Conservation (phyloP, 2,113 vertebrate genomes). For the Syngnathus floridae region DNA sequence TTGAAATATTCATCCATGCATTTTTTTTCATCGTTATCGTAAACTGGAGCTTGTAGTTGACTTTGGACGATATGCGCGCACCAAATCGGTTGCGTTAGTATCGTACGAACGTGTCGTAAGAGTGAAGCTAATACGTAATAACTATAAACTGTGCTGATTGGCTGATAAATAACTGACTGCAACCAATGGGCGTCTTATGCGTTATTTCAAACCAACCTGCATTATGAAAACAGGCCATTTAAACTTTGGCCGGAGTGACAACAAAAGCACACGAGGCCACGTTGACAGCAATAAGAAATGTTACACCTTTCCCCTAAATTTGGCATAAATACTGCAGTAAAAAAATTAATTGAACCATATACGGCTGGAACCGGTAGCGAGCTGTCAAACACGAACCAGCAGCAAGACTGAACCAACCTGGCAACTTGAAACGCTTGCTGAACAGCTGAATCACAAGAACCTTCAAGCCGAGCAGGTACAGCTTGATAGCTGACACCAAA, state of each 20-base stretch:
- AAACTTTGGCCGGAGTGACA: background rate
- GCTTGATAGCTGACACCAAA: slow-evolving; percentile 34
- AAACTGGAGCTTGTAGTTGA: background rate
- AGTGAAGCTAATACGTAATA: background rate
- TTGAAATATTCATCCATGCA: background rate
- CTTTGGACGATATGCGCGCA: background rate
- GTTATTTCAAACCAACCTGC: background rate
- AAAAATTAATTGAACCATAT: background rate
- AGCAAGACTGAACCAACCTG: slow-evolving; percentile 48
- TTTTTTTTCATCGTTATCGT: background rate
- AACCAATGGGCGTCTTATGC: background rate
- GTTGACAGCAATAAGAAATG: accelerated
- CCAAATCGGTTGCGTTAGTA: background rate
- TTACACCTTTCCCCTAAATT: background rate
- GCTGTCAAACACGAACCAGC: background rate
- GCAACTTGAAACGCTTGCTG: slow-evolving; percentile 36
- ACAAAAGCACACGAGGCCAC: accelerated
- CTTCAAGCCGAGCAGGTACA: slow-evolving; percentile 57
- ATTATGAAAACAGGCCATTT: slow-evolving; percentile 7
- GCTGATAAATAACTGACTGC: background rate
- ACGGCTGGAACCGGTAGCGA: no score
- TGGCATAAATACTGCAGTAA: background rate
- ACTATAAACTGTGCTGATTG: background rate
- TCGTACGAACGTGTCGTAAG: background rate
- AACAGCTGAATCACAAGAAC: slow-evolving; percentile 56